Evolutionary conservation across 1,140 invertebrate species (phyloP).

Genomic region (Drosophila mojavensis): DNA sequence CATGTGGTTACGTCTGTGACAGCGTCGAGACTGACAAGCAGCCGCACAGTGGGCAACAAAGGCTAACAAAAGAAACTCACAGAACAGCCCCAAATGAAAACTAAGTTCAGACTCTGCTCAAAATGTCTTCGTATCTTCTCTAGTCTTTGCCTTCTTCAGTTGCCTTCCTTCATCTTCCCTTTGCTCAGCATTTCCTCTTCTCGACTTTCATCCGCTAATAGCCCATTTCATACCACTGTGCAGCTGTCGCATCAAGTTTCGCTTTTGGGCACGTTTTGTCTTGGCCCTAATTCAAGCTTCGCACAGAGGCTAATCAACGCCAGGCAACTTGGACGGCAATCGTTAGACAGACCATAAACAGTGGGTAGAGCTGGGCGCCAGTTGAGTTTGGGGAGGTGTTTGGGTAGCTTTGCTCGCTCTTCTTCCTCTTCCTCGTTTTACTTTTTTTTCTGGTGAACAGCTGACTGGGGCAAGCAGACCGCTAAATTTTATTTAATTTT

Average conservation of each 20-base stretch:
- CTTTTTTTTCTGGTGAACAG: neutral
- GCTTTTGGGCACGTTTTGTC: conserved; percentile 79
- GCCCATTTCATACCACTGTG: conserved; percentile 39
- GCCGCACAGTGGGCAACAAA: conserved; percentile 44
- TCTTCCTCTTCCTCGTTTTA: conserved; percentile 4
- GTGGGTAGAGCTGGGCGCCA: conserved; percentile 19
- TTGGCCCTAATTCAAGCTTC: conserved; percentile 76
- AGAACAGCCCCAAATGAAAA: no score
- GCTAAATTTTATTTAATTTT: conserved; percentile 82
- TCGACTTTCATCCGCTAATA: neutral
- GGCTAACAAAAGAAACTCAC: no score
- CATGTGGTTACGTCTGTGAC: conserved; percentile 78
- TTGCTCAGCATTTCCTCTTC: neutral
- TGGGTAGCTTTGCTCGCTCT: conserved; percentile 16
- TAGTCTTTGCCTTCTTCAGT: neutral
- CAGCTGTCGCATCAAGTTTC: conserved; percentile 65
- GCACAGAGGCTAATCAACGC: conserved; percentile 78
- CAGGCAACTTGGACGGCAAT: conserved; percentile 76
- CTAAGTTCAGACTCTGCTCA: no score
- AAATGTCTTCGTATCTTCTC: no score
- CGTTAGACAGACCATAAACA: conserved; percentile 81
- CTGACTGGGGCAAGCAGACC: conserved; percentile 63
- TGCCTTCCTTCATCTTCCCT: neutral
- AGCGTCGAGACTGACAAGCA: conserved; percentile 57
- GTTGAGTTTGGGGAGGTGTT: neutral